Conservation (phyloP, 2,113 vertebrate genomes). For the Corythornis cristatus region DNA sequence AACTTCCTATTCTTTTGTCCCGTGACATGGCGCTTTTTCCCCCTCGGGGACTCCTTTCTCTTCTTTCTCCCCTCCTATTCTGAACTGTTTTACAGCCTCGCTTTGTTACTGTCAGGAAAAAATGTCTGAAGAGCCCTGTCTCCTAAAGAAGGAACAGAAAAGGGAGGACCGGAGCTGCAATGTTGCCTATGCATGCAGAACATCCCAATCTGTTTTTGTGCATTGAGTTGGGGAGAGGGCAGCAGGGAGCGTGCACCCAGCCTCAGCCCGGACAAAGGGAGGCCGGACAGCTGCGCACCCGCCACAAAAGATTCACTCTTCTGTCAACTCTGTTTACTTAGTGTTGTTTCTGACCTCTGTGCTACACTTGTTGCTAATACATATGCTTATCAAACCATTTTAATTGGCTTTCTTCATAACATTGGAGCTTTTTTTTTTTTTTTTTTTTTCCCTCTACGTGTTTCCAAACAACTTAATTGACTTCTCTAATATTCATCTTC, state of each 20-base stretch:
- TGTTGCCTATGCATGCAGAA: conserved; percentile 84
- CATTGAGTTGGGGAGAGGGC: conserved; percentile 83
- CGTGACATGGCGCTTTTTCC: conserved; percentile 60
- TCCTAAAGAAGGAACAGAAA: conserved; percentile 78
- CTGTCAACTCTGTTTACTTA: conserved; percentile 89
- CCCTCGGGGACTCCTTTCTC: conserved; percentile 66
- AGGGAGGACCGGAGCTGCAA: conserved; percentile 75
- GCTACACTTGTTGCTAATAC: conserved; percentile 71
- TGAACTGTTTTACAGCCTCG: conserved; percentile 76
- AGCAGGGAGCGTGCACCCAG: conserved; percentile 85
- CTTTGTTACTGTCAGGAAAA: conserved; percentile 83
- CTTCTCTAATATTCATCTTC: conserved; percentile 65
- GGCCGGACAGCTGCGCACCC: conserved; percentile 86
- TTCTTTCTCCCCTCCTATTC: conserved; percentile 61
- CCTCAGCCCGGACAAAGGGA: conserved; percentile 84
- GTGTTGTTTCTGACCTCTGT: conserved; percentile 81
- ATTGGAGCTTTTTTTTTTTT: not conserved
- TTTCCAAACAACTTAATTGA: conserved; percentile 80
- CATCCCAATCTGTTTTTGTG: conserved; percentile 87
- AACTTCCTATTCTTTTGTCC: conserved; percentile 78
- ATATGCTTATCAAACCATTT: conserved; percentile 81
- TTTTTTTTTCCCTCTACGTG: not conserved
- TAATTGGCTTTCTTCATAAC: conserved; percentile 77
- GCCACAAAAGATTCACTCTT: conserved; percentile 86
- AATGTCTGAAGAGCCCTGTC: conserved; percentile 78